Percentiles rank a stretch among this genome's conserved stretches.
Evolutionary conservation across 2,888 invertebrate genomes (phyloP).

Genomic region (Eupithecia inturbata): DNA sequence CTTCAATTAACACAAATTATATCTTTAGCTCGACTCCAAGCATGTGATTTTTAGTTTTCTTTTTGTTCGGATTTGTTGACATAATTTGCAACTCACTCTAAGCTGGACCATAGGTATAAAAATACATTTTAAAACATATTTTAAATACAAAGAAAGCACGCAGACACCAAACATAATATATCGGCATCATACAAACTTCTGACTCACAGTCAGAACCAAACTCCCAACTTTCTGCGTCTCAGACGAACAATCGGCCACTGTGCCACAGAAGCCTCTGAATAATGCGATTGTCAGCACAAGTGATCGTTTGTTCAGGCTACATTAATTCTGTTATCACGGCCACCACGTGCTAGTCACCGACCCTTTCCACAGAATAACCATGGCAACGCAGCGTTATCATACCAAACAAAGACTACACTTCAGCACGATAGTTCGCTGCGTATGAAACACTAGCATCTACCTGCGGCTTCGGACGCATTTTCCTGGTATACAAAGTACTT

Average conservation of each 20-base stretch:
- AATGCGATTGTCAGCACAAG: not conserved
- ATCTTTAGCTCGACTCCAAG: too few relatives aligned
- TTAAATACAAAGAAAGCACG: not conserved
- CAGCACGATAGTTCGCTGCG: not conserved
- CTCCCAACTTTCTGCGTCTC: not conserved
- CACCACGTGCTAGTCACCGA: not conserved
- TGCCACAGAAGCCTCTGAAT: not conserved
- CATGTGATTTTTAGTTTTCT: too few relatives aligned
- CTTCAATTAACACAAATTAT: too few relatives aligned
- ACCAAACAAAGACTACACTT: not conserved
- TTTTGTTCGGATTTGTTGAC: too few relatives aligned
- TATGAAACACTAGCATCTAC: not conserved
- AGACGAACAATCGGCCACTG: not conserved
- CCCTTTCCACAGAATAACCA: not conserved
- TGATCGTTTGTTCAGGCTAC: not conserved
- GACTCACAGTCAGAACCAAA: not conserved
- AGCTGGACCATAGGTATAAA: too few relatives aligned
- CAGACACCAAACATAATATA: not conserved
- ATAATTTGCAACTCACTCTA: too few relatives aligned
- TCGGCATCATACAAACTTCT: not conserved
- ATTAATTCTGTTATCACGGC: not conserved
- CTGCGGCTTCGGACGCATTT: not conserved
- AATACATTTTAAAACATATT: too few relatives aligned
- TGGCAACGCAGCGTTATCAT: constrained; percentile 5
- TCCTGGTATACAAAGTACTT: not conserved